These are phyloP conservation scores for Neoarius graeffei DNA, from an alignment of 2,113 vertebrate species.

Conservation along the genomic window DNA sequence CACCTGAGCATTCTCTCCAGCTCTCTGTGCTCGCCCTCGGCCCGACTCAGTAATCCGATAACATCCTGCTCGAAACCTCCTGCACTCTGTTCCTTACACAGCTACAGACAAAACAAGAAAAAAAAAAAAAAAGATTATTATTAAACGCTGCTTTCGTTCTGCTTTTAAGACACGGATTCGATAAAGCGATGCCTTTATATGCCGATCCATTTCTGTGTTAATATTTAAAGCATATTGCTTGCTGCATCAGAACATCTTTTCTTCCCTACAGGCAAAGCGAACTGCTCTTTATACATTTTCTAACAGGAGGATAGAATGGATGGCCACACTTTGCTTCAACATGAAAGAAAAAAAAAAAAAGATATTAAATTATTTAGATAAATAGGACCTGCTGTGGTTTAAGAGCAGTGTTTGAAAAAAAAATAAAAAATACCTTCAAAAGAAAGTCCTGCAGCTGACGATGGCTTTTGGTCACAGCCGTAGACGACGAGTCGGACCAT, in stretches of 20 bases:
- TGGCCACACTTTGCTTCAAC: not conserved
- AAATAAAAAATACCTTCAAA: constrained; percentile 71
- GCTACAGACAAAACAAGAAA: constrained; percentile 63
- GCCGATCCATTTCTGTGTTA: not conserved
- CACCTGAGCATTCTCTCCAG: constrained; percentile 82
- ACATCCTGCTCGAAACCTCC: constrained; percentile 83
- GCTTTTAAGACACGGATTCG: not conserved
- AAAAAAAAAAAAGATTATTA: too few relatives aligned
- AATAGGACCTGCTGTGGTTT: not conserved
- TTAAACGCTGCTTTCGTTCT: not conserved
- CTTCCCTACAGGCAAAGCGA: not conserved
- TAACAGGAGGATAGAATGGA: not conserved
- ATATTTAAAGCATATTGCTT: not conserved
- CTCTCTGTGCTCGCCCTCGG: constrained; percentile 78
- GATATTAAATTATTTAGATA: not conserved
- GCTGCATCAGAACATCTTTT: not conserved
- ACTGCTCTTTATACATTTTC: not conserved
- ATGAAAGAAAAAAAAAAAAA: not conserved
- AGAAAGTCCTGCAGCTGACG: constrained; percentile 85
- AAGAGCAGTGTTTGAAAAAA: too few relatives aligned
- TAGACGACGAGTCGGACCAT: constrained; percentile 82
- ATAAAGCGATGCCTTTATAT: not conserved
- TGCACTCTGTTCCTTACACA: constrained; percentile 81
- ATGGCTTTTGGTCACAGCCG: constrained; percentile 83
- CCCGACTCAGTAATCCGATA: constrained; percentile 79